Conservation (phyloP, 1,140 invertebrate genomes). For the Tetraneura akinire region DNA sequence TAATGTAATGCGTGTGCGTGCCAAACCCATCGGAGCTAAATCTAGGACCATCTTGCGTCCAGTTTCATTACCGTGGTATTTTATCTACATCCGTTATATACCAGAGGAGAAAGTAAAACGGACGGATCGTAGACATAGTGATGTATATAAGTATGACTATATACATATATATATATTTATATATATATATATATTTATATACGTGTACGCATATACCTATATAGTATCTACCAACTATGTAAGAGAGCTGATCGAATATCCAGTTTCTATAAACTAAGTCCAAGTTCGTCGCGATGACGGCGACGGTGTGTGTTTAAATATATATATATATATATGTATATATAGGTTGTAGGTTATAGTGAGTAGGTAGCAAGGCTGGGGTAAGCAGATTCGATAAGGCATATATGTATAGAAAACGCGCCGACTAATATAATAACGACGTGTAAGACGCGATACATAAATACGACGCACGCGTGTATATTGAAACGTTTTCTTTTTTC, state of each 20-base stretch:
- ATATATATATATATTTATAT: neutral
- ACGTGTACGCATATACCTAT: too few relatives aligned
- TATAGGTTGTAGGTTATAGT: neutral
- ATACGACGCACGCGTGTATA: too few relatives aligned
- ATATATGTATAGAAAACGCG: neutral
- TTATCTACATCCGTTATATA: conserved; percentile 44
- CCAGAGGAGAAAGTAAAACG: conserved; percentile 46
- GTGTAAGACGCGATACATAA: too few relatives aligned
- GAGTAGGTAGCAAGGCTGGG: neutral
- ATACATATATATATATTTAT: too few relatives aligned
- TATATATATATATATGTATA: neutral
- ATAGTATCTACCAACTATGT: too few relatives aligned
- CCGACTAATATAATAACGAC: neutral
- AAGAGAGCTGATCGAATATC: conserved; percentile 17
- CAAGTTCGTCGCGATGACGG: neutral
- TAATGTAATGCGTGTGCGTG: neutral
- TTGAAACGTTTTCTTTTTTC: too few relatives aligned
- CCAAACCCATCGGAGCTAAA: conserved; percentile 22
- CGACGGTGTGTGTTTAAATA: neutral
- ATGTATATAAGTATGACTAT: too few relatives aligned
- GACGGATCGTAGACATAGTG: neutral
- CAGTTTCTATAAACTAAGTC: conserved; percentile 13
- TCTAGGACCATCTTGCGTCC: conserved; percentile 24
- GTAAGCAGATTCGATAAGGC: neutral
- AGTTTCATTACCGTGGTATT: conserved; percentile 12